phyloP scores from a whole-genome alignment of 2,797 vertebrate genomes.

The Orestias chungarensis region DNA sequence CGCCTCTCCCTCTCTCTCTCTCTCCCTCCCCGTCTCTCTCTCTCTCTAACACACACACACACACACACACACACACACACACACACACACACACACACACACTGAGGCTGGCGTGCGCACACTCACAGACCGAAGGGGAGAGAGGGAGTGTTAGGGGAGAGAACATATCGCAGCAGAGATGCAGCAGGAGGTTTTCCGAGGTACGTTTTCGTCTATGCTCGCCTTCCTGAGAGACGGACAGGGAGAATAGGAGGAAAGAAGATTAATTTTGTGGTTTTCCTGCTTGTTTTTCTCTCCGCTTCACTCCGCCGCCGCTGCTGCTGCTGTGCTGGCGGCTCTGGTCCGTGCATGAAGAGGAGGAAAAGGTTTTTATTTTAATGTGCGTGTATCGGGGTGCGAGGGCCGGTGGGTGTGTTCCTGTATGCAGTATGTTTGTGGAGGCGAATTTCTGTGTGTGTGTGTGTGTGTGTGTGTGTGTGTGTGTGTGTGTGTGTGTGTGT shows the following conservation, averaged over 20 bases:
- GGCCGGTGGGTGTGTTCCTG: constrained; percentile 61
- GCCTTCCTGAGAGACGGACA: constrained; percentile 80
- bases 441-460: constrained; percentile 40
- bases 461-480: constrained; percentile 14
- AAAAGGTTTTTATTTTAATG: constrained; percentile 74
- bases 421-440: constrained; percentile 53
- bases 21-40: background rate
- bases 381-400: constrained; percentile 67
- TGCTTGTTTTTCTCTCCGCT: constrained; percentile 70
- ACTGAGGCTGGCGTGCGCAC: constrained; percentile 70
- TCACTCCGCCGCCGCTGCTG: constrained; percentile 43
- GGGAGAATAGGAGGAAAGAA: constrained; percentile 76
- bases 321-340: constrained; percentile 51
- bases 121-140: constrained; percentile 73
- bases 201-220: constrained; percentile 87
- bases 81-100: constrained; percentile 42
- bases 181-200: constrained; percentile 86
- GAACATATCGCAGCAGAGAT: constrained; percentile 88
- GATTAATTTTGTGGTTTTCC: constrained; percentile 77
- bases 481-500: constrained; percentile 34
- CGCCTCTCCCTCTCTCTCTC: constrained; percentile 67
- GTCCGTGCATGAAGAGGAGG: constrained; percentile 75
- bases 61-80: constrained; percentile 37
- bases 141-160: constrained; percentile 81
- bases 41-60: background rate